Evolutionary conservation across 1,140 invertebrate species (phyloP), one percentile per base, ranked within the genome.

Genomic region (Aphaenogaster ashmeadi): DNA sequence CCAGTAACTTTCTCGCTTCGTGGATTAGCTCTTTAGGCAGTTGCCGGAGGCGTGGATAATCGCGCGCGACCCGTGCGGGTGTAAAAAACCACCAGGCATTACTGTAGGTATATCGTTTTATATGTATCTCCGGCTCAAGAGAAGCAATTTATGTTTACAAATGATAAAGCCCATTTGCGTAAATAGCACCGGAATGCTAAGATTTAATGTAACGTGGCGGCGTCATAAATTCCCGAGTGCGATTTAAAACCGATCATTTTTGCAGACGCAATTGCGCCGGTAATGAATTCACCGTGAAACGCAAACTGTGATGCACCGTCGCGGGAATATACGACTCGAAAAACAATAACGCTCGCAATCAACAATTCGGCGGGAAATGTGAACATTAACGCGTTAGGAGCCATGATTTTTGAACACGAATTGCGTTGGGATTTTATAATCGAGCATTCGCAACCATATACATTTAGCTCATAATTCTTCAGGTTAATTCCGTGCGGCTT

Each of bases 21-120:
- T 54, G 86, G 86, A 91, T 91, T 91, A 91, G 90, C 90, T 79
- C 85, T 91, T 91, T 89, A 75, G 77, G 84, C 75, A 77, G 85
- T 89, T 83, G 33, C 87, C 44, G 71, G 50, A 60, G 69, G 66
- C 83, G 18, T n/a, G 62, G 87, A 89, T 91, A 91, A 89, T 91
- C 87, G 87, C 27, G 47, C 58, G 79, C 79, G 80, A 83, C 54
- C 54, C 27, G 67, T 15, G n/a, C 54, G 38, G 18, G 36, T 50
- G 18, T 84, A 84, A 84, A 27, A 84, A 84, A 84, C 78, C 18
- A 52, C 15, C 38, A 56, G 44, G 27, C 69, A 84, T 84, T 75
- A 84, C 80, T 18, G 41, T 18, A 13, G 41, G 54, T 56, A 75
- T 84, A 84, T 75, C 80, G 69, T 75, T 84, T 84, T 60, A 75